phyloP scores from a whole-genome alignment of 2,113 vertebrate species.

The Hippocampus abdominalis region DNA sequence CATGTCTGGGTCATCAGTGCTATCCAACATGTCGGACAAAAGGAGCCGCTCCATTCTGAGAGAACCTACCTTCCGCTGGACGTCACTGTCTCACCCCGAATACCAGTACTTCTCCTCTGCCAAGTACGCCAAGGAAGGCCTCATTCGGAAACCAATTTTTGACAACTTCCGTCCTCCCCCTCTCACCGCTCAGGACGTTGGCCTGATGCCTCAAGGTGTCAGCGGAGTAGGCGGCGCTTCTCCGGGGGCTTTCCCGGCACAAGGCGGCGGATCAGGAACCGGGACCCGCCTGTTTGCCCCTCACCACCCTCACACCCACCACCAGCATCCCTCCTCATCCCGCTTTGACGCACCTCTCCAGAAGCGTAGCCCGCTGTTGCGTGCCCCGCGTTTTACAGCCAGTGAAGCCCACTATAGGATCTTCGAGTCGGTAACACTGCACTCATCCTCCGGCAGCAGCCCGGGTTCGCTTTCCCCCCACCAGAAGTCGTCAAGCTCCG shows the following conservation, averaged over 20 bases:
- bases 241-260: slow-evolving; percentile 66
- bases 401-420: slow-evolving; percentile 97
- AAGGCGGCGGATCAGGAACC: slow-evolving; percentile 62
- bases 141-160: slow-evolving; percentile 95
- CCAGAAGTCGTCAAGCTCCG: slow-evolving; percentile 70
- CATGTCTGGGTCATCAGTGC: slow-evolving; percentile 73
- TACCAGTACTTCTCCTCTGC: slow-evolving; percentile 96
- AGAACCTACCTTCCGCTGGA: slow-evolving; percentile 95
- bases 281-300: slow-evolving; percentile 84
- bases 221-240: slow-evolving; percentile 70
- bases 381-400: slow-evolving; percentile 90
- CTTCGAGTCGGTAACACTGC: slow-evolving; percentile 90
- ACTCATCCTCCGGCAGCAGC: slow-evolving; percentile 73
- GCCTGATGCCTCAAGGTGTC: slow-evolving; percentile 73
- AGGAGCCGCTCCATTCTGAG: slow-evolving; percentile 87
- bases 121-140: slow-evolving; percentile 98
- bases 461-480: slow-evolving; percentile 76
- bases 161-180: slow-evolving; percentile 97
- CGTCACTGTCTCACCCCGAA: slow-evolving; percentile 84
- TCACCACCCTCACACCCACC: slow-evolving; percentile 70
- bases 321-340: slow-evolving; percentile 72
- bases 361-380: slow-evolving; percentile 88
- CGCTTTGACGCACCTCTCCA: slow-evolving; percentile 83
- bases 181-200: slow-evolving; percentile 92
- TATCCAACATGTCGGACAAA: slow-evolving; percentile 85